Base-by-base conservation (phyloP, 1,140 invertebrate species). In the Aethina tumida region DNA sequence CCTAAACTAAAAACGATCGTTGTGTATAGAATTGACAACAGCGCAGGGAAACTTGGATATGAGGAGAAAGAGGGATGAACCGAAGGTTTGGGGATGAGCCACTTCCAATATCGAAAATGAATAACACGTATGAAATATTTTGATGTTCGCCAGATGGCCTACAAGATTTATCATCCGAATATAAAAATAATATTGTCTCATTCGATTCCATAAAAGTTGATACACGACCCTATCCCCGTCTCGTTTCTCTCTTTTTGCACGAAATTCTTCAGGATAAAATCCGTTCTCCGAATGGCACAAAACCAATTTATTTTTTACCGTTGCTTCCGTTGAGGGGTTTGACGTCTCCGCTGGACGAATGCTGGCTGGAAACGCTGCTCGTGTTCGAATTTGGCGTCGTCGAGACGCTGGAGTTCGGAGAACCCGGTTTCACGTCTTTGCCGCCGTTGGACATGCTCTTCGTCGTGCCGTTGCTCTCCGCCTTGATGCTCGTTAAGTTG, bases 381-480 rank as follows among this genome's bases (percentile, higher is more conserved):
- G 58, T 60, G 30, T 59, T 61, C 8, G 62, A 64, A 49, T 64
- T 65, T 6, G 64, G 64, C n/a, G 63, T 65, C 22, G 63, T 66
- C 6, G 62, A 63, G 20, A 63, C 53, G 14, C 57, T 55, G 0
- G 63, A 63, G 40, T 59, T 53, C 5, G 63, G 64, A 27, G 63
- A 65, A 18, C 63, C 62, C 3, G 56, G 64, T 62, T 66, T 65
- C 12, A 63, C 49, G 34, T 63, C 63, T 43, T 65, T 64, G 22
- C 34, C 44, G 20, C 39, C 46, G 26, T 35, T 42, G 22, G 49
- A 7, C 20, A 36, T 39, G 24, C 45, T 51, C 20, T 55, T 54
- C 24, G 46, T 40, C 14, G 35, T 56, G 6, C 44, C 37, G 31
- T 45, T 53, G 18, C 34, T 55, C 38, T 59, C 58, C 5, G 55